phyloP scores from a whole-genome alignment of 1,140 invertebrate genomes.

The Temnothorax curvispinosus region DNA sequence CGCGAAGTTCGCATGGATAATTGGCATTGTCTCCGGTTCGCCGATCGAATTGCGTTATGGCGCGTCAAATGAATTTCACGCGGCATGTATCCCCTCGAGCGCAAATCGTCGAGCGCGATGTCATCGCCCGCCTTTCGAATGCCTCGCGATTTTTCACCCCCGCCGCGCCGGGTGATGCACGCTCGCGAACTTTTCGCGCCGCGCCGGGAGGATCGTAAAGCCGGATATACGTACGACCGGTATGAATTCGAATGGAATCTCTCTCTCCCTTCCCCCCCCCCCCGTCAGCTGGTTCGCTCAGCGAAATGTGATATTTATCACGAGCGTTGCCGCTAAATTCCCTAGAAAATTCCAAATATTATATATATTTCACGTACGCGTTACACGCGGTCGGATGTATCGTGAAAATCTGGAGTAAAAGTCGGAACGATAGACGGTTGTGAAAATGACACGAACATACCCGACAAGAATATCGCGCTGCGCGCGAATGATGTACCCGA shows the following conservation, averaged over 20 bases:
- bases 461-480: slow-evolving; percentile 20
- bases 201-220: slow-evolving; percentile 47
- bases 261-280: background rate
- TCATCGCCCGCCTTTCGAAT: slow-evolving; percentile 42
- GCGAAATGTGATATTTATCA: slow-evolving; percentile 50
- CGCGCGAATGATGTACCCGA: background rate
- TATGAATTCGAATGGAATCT: slow-evolving; percentile 56
- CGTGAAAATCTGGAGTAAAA: slow-evolving; percentile 35
- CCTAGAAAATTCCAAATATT: slow-evolving; percentile 56
- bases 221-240: slow-evolving; percentile 53
- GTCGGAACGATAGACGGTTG: slow-evolving; percentile 30
- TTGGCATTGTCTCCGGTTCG: slow-evolving; percentile 34
- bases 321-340: slow-evolving; percentile 52
- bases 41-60: slow-evolving; percentile 28
- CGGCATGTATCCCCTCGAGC: slow-evolving; percentile 31
- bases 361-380: slow-evolving; percentile 9
- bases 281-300: slow-evolving; percentile 23
- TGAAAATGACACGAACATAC: slow-evolving; percentile 35
- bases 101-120: background rate
- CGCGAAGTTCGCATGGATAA: background rate
- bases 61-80: slow-evolving; percentile 36
- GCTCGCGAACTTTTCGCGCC: slow-evolving; percentile 32
- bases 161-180: background rate
- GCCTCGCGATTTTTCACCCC: slow-evolving; percentile 42
- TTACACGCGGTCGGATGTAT: slow-evolving; percentile 10